Base-by-base conservation (phyloP, 2,797 vertebrate genomes). In the Cephalopachus bancanus region DNA sequence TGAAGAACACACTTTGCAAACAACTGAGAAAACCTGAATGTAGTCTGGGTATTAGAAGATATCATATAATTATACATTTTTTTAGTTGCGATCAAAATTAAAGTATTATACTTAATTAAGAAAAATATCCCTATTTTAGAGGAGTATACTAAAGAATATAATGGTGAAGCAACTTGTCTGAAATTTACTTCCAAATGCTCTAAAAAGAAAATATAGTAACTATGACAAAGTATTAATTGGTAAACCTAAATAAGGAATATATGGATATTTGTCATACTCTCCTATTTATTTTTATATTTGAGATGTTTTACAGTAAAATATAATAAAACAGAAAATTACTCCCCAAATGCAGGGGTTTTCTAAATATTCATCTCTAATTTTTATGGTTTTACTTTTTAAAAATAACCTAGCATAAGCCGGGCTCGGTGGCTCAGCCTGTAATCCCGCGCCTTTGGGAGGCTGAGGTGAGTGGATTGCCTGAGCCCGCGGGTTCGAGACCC, bases 261-360 rank as follows among this genome's bases (percentile, higher is more conserved):
- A 59, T 64, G 59, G 11, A 10, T 83, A 62, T 53, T 33, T 91
- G 22, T 26, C 69, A 60, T 12, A 44, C 30, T 51, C n/a, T 44
- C 10, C 65, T 57, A 64, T 20, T 26, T 86, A 28, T 64, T 76
- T 89, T 71, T 17, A 53, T 81, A 57, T 67, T 69, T 74, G 24
- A 78, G 93, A 71, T 62, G 3, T 94, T 55, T 76, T 69, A 76
- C 1, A 83, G 67, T 14, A 81, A 92, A 88, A 60, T 72, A 51
- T 24, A 83, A 60, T 75, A 37, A 90, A 91, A 91, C 53, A 95
- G 28, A 83, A 79, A 71, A 67, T 10, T 78, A 65, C 62, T 87
- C 9, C 72, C 7, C 9, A 71, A 89, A 15, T 84, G 24, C 69
- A 64, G 37, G 26, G 19, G 53, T 60, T 91, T 87, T 91, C 49